Conservation (phyloP, 2,888 invertebrate genomes). For the Uloborus plumipes region DNA sequence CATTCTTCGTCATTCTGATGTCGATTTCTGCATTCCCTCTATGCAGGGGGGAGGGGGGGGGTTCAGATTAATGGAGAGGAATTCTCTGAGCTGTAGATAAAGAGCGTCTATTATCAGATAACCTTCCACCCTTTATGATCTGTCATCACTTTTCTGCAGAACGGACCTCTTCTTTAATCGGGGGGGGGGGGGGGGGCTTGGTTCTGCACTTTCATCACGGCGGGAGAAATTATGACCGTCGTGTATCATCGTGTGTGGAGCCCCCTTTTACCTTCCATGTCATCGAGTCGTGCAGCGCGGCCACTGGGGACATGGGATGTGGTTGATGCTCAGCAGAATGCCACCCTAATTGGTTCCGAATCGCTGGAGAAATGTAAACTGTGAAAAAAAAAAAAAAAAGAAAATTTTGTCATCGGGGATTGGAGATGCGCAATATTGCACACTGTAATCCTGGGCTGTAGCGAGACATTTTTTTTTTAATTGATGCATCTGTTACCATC, state of each 20-base stretch:
- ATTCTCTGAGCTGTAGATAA: constrained; percentile 40
- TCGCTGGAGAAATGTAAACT: constrained; percentile 21
- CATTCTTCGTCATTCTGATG: background rate
- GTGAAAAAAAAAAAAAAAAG: constrained; percentile 8
- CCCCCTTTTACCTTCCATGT: constrained; percentile 16
- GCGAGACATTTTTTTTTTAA: no score
- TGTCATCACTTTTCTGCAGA: constrained; percentile 28
- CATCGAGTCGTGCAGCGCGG: constrained; percentile 20
- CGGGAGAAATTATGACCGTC: constrained; percentile 35
- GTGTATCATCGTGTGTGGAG: constrained; percentile 31
- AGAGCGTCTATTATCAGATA: constrained; percentile 59
- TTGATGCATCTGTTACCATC: no score
- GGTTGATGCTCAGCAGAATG: constrained; percentile 45
- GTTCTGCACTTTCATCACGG: constrained; percentile 5
- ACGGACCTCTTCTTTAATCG: constrained; percentile 9
- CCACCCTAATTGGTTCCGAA: constrained; percentile 46
- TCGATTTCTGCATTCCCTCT: background rate
- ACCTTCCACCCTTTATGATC: constrained; percentile 33
- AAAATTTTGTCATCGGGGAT: background rate
- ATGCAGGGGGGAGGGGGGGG: background rate
- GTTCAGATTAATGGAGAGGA: constrained; percentile 47
- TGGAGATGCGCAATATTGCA: no score
- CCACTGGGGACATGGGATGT: constrained; percentile 34
- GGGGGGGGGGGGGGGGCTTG: no score
- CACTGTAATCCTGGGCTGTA: no score